Evolutionary conservation across 2,797 vertebrate species (phyloP), one percentile per base, ranked within the genome.

Genomic region (Acridotheres tristis): DNA sequence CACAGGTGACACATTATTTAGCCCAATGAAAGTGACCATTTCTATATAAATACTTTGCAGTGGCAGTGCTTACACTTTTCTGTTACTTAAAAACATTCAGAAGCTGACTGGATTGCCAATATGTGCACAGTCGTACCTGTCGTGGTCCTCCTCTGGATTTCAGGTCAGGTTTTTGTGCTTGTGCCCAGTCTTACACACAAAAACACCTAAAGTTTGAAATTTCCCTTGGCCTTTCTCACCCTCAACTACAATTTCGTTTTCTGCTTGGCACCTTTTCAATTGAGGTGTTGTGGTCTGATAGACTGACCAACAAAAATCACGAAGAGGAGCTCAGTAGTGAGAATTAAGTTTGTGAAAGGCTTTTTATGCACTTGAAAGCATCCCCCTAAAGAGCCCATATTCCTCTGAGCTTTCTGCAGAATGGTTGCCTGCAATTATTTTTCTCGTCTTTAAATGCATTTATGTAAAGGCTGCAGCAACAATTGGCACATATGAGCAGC

Each of bases 401-500:
- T 94, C 58, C 29, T 79, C 6, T 27, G 79, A 79, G 67, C 78
- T 88, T 88, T 94, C 66, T 86, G 42, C 58, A 88, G 62, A 89
- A 89, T 47, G 38, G 54, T 85, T 91, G 79, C 53, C 63, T 92
- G 43, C 62, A 93, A 92, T 89, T 85, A 76, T 90, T 96, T 92
- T 84, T 88, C 89, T 90, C 81, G 69, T 92, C 88, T 89, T 87
- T 94, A 92, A 82, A 43, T 77, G 67, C 63, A 79, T 95, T 90
- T 94, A 57, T 78, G 79, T 57, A 73, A 66, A 84, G 86, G 88
- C 34, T 67, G 61, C 42, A 89, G 84, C 86, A 96, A 93, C 67
- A 93, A 96, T 71, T 95, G 89, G 71, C 89, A 96, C 96, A 97
- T 96, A 94, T 96, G 97, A 97, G 34, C 58, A 97, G 80, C 97